Evolutionary conservation across 2,113 vertebrate genomes (phyloP).

Genomic region (Arvicanthis niloticus): DNA sequence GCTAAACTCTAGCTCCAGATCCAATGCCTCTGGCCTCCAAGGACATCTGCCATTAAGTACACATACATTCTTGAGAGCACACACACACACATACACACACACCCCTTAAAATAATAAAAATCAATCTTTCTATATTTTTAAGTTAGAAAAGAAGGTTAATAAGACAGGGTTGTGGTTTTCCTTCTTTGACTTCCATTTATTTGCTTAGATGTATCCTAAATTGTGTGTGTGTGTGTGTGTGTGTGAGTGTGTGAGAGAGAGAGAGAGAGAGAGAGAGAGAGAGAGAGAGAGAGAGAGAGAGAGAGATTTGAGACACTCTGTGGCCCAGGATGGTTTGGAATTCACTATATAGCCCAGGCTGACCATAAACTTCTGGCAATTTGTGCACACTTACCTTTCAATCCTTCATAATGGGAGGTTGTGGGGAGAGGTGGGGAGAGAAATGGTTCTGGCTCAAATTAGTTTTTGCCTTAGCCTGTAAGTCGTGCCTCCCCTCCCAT

Average conservation of each 20-base stretch:
- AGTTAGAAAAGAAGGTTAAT: not conserved
- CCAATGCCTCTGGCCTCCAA: not conserved
- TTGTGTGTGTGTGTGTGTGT: not conserved
- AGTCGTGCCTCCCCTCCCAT: not conserved
- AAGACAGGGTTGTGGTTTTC: not conserved
- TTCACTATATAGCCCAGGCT: not conserved
- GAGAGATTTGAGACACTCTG: not conserved
- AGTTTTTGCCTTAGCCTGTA: not conserved
- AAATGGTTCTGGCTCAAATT: not conserved
- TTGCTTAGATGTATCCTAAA: not conserved
- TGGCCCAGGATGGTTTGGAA: not conserved
- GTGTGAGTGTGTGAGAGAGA: not conserved
- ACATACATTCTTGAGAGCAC: fast-evolving
- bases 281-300: too few relatives aligned
- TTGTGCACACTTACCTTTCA: not conserved
- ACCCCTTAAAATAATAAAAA: not conserved
- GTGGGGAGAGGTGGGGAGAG: not conserved
- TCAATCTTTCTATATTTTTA: not conserved
- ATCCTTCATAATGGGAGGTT: not conserved
- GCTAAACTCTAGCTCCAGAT: not conserved
- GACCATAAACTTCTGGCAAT: too few relatives aligned
- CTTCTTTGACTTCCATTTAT: slow-evolving; percentile 1
- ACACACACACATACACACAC: not conserved
- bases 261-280: too few relatives aligned
- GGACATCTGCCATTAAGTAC: not conserved